Percentiles rank a stretch among this genome's conserved stretches.
Evolutionary conservation across 2,797 vertebrate genomes (phyloP).

Genomic region (Danio tinwini): DNA sequence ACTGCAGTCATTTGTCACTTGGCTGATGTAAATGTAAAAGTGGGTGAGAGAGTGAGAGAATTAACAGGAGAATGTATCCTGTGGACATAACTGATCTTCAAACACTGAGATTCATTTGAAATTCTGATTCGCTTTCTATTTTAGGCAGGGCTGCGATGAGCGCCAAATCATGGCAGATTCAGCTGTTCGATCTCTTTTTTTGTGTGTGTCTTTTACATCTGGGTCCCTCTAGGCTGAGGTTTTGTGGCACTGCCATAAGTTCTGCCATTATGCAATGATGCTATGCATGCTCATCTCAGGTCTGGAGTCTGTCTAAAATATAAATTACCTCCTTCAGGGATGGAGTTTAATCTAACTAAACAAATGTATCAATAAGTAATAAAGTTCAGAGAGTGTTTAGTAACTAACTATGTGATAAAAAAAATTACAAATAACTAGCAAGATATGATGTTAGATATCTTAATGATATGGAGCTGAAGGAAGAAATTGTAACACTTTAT

Average conservation of each 20-base stretch:
- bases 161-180: constrained; percentile 48
- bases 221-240: constrained; percentile 6
- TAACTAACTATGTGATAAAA: not conserved
- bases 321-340: not conserved
- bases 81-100: constrained; percentile 63
- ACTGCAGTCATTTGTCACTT: constrained; percentile 52
- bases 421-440: not conserved
- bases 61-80: constrained; percentile 54
- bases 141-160: constrained; percentile 49
- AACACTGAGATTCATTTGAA: constrained; percentile 60
- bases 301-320: constrained; percentile 24
- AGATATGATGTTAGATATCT: not conserved
- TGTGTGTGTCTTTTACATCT: constrained; percentile 31
- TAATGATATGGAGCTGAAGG: not conserved
- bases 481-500: too few relatives aligned
- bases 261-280: constrained; percentile 19
- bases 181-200: constrained; percentile 41
- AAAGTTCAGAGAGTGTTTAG: not conserved
- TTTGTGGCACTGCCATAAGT: constrained; percentile 20
- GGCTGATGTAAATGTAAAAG: constrained; percentile 48
- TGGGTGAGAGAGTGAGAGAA: constrained; percentile 39
- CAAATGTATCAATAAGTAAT: not conserved
- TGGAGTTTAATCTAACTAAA: not conserved
- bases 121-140: constrained; percentile 62
- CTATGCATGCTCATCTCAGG: not conserved